These are phyloP conservation scores for Syrphus vitripennis DNA, from an alignment of 2,888 invertebrate genomes.

Conservation along the genomic window DNA sequence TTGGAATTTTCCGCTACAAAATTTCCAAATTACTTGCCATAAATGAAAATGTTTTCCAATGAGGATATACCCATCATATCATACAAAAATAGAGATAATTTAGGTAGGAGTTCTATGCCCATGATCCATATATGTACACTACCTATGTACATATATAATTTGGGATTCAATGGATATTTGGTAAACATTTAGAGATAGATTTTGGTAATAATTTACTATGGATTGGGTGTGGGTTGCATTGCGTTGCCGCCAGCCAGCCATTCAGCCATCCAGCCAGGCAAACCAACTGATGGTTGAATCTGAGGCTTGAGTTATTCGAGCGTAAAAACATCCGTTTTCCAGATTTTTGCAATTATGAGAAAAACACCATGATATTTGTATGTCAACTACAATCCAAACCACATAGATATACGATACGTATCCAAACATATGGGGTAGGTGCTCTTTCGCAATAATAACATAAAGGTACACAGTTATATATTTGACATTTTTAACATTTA, in stretches of 20 bases:
- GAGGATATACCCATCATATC: not conserved
- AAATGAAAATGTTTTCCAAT: conserved; percentile 38
- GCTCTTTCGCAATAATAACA: not conserved
- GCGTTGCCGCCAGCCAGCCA: not conserved
- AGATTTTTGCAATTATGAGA: conserved; percentile 35
- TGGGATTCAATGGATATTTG: conserved; percentile 1
- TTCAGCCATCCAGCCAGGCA: not conserved
- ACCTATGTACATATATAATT: not conserved
- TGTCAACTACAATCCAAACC: not conserved
- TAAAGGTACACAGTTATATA: not conserved
- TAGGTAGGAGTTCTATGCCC: not conserved
- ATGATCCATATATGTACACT: not conserved
- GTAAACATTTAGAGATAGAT: conserved; percentile 59
- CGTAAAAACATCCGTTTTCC: conserved; percentile 36
- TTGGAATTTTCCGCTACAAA: conserved; percentile 49
- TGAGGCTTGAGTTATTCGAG: conserved; percentile 13
- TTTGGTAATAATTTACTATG: conserved; percentile 57
- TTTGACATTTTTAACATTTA: conserved; percentile 43
- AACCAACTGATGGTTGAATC: not conserved
- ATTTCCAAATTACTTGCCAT: conserved; percentile 46
- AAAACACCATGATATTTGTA: not conserved
- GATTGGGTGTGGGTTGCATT: not conserved
- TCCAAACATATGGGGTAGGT: not conserved
- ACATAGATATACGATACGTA: no score
- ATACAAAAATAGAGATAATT: not conserved